A percentile compares a stretch with the other conserved stretches of the same genome.
These are phyloP conservation scores for Rhinichthys klamathensis DNA, from an alignment of 2,113 vertebrate genomes.

Conservation along the genomic window DNA sequence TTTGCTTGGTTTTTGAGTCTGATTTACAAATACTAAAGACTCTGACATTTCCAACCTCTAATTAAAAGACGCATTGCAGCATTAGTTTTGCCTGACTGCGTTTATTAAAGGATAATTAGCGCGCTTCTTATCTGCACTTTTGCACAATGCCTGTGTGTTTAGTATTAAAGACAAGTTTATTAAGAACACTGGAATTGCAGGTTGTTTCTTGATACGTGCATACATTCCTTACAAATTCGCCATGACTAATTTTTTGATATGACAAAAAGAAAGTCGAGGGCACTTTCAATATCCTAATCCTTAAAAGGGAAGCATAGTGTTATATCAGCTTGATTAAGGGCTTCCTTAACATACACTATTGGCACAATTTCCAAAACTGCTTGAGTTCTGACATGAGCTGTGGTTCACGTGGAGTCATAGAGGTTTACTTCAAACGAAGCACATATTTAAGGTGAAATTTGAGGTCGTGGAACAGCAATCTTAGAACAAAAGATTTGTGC, in stretches of 20 bases:
- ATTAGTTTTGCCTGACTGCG: slow-evolving; percentile 60
- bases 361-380: slow-evolving; percentile 1
- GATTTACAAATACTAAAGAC: slow-evolving; percentile 46
- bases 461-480: slow-evolving; percentile 35
- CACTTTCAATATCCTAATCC: slow-evolving; percentile 28
- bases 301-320: slow-evolving; percentile 11
- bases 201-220: slow-evolving; percentile 32
- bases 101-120: slow-evolving; percentile 56
- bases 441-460: not conserved
- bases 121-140: slow-evolving; percentile 49
- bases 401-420: not conserved
- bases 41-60: slow-evolving; percentile 54
- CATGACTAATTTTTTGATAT: slow-evolving; percentile 40
- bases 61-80: slow-evolving; percentile 57
- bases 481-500: slow-evolving; percentile 24
- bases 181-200: slow-evolving; percentile 43
- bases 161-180: slow-evolving; percentile 50
- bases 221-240: slow-evolving; percentile 32
- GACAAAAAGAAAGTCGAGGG: slow-evolving; percentile 33
- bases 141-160: slow-evolving; percentile 52
- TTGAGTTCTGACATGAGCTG: not conserved
- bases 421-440: not conserved
- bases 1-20: slow-evolving; percentile 40
- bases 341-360: slow-evolving; percentile 4
- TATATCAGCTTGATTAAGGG: slow-evolving; percentile 36